phyloP scores from a whole-genome alignment of 2,888 invertebrate genomes.

The Himalopsyche anomala region DNA sequence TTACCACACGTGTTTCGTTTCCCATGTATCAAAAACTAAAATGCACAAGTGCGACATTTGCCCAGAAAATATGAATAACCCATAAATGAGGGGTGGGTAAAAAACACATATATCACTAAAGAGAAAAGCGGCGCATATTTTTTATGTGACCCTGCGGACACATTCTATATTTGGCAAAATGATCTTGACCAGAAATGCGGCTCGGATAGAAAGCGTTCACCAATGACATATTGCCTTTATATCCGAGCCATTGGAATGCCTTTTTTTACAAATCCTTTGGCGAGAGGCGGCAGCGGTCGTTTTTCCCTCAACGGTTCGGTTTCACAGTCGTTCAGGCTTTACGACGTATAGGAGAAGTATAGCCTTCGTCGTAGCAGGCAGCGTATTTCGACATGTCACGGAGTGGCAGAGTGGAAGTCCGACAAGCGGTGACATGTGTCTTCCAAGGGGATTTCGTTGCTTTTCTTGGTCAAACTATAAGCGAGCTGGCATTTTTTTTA shows the following conservation, averaged over 20 bases:
- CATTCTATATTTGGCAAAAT: constrained; percentile 29
- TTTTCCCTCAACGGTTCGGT: constrained; percentile 28
- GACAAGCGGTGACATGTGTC: constrained; percentile 31
- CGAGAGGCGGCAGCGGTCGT: background rate
- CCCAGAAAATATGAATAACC: constrained; percentile 1
- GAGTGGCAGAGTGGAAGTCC: constrained; percentile 27
- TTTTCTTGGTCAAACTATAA: background rate
- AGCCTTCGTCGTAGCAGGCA: background rate
- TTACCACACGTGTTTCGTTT: constrained; percentile 1
- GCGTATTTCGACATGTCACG: constrained; percentile 22
- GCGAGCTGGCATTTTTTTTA: background rate
- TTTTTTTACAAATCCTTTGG: constrained; percentile 45
- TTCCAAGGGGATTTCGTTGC: constrained; percentile 16
- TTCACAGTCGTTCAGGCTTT: constrained; percentile 21
- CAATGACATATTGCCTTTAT: constrained; percentile 60
- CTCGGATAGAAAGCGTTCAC: constrained; percentile 46
- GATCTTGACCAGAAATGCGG: constrained; percentile 53
- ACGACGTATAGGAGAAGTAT: constrained; percentile 6
- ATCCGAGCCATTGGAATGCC: constrained; percentile 52
- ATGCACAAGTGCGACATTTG: constrained; percentile 2
- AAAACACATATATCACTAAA: constrained; percentile 35
- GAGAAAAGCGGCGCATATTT: constrained; percentile 42
- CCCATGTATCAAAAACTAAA: background rate
- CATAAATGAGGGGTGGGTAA: background rate
- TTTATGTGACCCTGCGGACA: constrained; percentile 51